Base-by-base conservation (phyloP, 2,888 invertebrate genomes). In the Nemapogon koenigi region DNA sequence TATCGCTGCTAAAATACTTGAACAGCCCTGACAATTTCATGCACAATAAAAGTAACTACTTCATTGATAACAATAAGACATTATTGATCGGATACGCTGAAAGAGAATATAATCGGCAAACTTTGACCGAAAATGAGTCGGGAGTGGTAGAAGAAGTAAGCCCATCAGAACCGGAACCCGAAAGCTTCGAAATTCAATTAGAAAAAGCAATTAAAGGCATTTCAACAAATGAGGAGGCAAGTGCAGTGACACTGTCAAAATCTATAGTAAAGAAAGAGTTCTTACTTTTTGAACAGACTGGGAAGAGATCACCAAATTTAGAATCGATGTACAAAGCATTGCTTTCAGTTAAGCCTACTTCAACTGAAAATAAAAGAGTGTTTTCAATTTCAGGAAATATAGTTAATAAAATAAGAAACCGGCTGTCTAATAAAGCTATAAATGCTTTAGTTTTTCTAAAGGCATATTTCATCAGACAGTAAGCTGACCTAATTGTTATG, bases 241-340 rank as follows among this genome's bases (percentile, higher is more conserved):
- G 27, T 39, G 37, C 33, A 31, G 40, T 29, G 36, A 40, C 29
- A 22, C 40, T 40, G 27, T 43, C 43, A 38, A 43, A 36, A 40
- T 40, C 40, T 35, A 41, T 43, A 32, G 28, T 39, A 41, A 43
- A 38, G 27, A 41, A 42, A 44, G 40, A 44, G 40, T 44, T 44
- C 32, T 39, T 41, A 32, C 35, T 44, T 42, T 38, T 42, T 44
- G 41, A 44, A 44, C 22, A 39, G 33, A 42, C 39, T 32, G 44
- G 44, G 25, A 42, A 44, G 37, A 41, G 43, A 30, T 25, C 44
- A 31, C 42, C 42, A 27, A 45, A 45, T 45, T 33, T 45, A 19
- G 44, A 31, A 31, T 14, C 4, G n/a, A n/a, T n/a, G 91, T 91
- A 63, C n/a, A n/a, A n/a, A 35, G 50, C 45, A 40, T 39, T 45